phyloP scores from a whole-genome alignment of 2,113 vertebrate species.

The Gallinago undulata region DNA sequence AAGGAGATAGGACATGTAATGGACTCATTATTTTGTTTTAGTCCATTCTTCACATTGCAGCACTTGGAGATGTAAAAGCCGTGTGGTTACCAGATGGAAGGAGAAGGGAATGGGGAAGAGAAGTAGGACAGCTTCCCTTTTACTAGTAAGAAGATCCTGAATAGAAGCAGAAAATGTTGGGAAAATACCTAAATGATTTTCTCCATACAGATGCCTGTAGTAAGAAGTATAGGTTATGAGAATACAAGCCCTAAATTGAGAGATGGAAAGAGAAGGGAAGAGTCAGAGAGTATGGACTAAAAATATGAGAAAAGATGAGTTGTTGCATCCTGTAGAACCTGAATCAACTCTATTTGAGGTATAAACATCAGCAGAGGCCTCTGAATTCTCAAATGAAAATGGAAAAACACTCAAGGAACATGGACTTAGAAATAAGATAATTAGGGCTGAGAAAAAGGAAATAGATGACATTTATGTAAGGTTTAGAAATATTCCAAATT shows the following conservation, averaged over 20 bases:
- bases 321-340: background rate
- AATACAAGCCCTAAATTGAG: background rate
- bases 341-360: background rate
- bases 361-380: background rate
- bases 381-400: background rate
- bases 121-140: background rate
- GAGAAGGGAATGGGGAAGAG: background rate
- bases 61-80: background rate
- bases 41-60: conserved; percentile 17
- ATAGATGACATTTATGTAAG: background rate
- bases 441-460: background rate
- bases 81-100: conserved; percentile 53
- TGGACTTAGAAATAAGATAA: background rate
- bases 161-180: background rate
- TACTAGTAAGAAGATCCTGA: background rate
- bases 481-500: background rate
- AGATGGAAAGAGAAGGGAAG: background rate
- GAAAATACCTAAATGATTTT: background rate
- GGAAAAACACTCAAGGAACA: background rate
- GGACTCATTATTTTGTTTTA: conserved; percentile 51
- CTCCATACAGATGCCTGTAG: background rate
- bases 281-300: background rate
- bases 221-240: background rate
- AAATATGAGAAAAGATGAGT: background rate
- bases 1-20: conserved; percentile 57